These are phyloP conservation scores for Dinothrombium tinctorium DNA, from an alignment of 1,140 invertebrate genomes.

Conservation along the genomic window DNA sequence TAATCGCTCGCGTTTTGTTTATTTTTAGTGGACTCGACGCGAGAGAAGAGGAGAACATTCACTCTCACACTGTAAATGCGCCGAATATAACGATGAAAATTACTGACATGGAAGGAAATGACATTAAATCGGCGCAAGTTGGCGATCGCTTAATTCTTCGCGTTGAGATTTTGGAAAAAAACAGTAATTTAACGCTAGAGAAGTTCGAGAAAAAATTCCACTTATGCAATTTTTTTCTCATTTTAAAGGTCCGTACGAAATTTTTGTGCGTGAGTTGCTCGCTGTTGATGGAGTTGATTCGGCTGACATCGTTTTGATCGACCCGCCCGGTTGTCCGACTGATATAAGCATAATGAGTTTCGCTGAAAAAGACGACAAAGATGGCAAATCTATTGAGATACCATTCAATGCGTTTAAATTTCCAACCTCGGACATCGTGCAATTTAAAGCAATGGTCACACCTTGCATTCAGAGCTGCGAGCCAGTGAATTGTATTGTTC, in stretches of 20 bases:
- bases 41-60: constrained; percentile 22
- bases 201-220: not conserved
- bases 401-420: constrained; percentile 62
- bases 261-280: constrained; percentile 73
- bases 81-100: constrained; percentile 86
- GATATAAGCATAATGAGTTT: constrained; percentile 67
- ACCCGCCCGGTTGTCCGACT: constrained; percentile 42
- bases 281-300: constrained; percentile 80
- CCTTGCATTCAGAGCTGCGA: constrained; percentile 77
- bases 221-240: not conserved
- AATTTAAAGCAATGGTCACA: constrained; percentile 74
- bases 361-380: constrained; percentile 20
- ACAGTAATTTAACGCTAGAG: constrained; percentile 11
- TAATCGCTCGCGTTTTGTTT: not conserved
- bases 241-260: constrained; percentile 48
- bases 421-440: constrained; percentile 74
- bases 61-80: constrained; percentile 45
- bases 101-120: constrained; percentile 26
- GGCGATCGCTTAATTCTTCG: constrained; percentile 45
- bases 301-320: constrained; percentile 56
- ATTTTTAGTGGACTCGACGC: not conserved
- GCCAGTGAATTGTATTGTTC: constrained; percentile 24
- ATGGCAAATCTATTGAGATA: constrained; percentile 49
- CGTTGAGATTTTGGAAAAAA: constrained; percentile 63
- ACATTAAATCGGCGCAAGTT: constrained; percentile 24